phyloP scores from a whole-genome alignment of 1,140 invertebrate genomes.

The Anadara kagoshimensis region DNA sequence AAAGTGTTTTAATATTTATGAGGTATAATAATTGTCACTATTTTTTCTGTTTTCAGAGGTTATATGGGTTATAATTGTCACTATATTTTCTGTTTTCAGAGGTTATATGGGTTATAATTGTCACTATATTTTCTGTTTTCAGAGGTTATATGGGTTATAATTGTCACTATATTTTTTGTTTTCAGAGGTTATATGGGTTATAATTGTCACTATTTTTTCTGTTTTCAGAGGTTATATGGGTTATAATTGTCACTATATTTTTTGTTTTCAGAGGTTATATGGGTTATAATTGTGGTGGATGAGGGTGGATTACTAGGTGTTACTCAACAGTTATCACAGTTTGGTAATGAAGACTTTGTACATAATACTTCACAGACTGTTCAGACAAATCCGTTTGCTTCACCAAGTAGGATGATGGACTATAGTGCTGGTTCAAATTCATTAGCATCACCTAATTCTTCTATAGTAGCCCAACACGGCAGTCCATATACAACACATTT shows the following conservation, averaged over 20 bases:
- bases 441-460: slow-evolving; percentile 47
- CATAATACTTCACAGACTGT: slow-evolving; percentile 34
- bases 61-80: no score
- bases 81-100: no score
- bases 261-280: slow-evolving; percentile 79
- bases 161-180: no score
- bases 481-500: slow-evolving; percentile 44
- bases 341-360: slow-evolving; percentile 59
- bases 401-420: slow-evolving; percentile 47
- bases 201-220: no score
- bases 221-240: no score
- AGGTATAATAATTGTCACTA: no score
- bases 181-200: no score
- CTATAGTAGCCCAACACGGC: slow-evolving; percentile 44
- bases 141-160: no score
- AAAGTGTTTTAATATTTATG: no score
- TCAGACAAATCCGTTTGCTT: slow-evolving; percentile 61
- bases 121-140: no score
- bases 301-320: slow-evolving; percentile 81
- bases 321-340: slow-evolving; percentile 80
- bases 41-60: no score
- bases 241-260: neutral
- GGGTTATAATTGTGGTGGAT: slow-evolving; percentile 82
- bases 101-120: no score
- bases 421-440: slow-evolving; percentile 35